Evolutionary conservation across 2,888 invertebrate genomes (phyloP).

Genomic region (Aplocera efformata): DNA sequence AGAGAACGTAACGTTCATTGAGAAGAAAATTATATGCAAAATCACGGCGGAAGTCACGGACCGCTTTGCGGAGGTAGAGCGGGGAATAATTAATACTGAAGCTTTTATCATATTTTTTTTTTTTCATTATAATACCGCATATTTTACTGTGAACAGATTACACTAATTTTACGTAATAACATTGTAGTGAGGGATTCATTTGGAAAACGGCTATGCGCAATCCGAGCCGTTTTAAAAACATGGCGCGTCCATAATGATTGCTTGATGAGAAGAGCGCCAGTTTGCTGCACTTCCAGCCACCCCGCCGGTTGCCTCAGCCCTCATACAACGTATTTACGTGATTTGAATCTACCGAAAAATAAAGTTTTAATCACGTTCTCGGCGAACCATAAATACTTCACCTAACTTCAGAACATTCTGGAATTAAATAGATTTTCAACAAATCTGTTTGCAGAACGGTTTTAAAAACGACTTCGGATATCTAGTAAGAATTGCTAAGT

Average conservation of each 20-base stretch:
- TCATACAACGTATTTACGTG: slow-evolving; percentile 36
- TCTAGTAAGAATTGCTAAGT: slow-evolving; percentile 1
- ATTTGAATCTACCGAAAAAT: slow-evolving; percentile 31
- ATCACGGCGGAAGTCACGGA: slow-evolving; percentile 66
- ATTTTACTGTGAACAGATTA: slow-evolving; percentile 52
- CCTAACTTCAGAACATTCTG: slow-evolving; percentile 21
- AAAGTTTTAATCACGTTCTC: slow-evolving; percentile 30
- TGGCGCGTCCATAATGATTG: slow-evolving; percentile 75
- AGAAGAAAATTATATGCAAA: slow-evolving; percentile 77
- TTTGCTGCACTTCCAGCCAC: slow-evolving; percentile 42
- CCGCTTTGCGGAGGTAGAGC: slow-evolving; percentile 51
- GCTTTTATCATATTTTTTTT: slow-evolving; percentile 47
- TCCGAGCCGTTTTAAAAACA: slow-evolving; percentile 75
- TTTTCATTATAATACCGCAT: slow-evolving; percentile 45
- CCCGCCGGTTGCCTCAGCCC: slow-evolving; percentile 24
- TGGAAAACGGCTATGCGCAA: slow-evolving; percentile 61
- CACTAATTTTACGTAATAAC: slow-evolving; percentile 58
- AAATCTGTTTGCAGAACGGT: slow-evolving; percentile 7
- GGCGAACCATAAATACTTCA: slow-evolving; percentile 22
- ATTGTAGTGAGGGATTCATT: slow-evolving; percentile 68
- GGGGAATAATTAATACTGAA: slow-evolving; percentile 64
- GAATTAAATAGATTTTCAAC: slow-evolving; percentile 17
- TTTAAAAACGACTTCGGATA: slow-evolving; percentile 6
- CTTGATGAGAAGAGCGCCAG: slow-evolving; percentile 68
- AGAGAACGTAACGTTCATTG: slow-evolving; percentile 48